Evolutionary conservation across 2,113 vertebrate species (phyloP).

Genomic region (Peromyscus maniculatus): DNA sequence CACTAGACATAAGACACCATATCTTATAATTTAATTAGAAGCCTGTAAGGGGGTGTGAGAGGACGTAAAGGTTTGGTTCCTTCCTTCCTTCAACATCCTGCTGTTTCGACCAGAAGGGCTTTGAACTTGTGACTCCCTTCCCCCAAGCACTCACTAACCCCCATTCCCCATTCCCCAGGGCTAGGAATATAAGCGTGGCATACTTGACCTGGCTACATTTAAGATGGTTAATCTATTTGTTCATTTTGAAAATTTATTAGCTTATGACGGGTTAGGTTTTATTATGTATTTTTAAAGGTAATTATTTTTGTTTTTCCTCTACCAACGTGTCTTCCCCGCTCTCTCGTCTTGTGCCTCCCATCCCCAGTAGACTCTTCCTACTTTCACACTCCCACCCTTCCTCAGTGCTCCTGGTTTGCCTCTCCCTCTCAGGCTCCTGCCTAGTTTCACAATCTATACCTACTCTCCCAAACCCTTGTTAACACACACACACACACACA

Average conservation of each 20-base stretch:
- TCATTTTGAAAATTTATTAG: neutral
- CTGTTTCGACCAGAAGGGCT: neutral
- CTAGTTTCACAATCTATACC: neutral
- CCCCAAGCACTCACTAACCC: neutral
- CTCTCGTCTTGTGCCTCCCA: neutral
- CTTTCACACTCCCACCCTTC: neutral
- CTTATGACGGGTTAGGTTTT: neutral
- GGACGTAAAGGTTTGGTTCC: constrained; percentile 6
- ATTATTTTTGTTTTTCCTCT: neutral
- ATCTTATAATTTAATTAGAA: constrained; percentile 61
- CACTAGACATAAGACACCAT: neutral
- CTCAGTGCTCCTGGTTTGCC: no score
- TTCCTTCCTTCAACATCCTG: neutral
- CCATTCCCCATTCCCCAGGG: no score
- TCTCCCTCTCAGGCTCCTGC: neutral
- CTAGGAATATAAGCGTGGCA: neutral
- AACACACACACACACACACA: neutral
- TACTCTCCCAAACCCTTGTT: neutral
- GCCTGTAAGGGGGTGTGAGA: neutral
- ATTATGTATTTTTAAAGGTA: neutral
- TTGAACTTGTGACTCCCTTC: neutral
- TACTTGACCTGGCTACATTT: neutral
- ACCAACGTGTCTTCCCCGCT: neutral
- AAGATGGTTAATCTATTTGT: neutral
- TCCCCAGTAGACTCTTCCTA: neutral